Evolutionary conservation across 2,888 invertebrate genomes (phyloP).

Genomic region (Mythimna impura): DNA sequence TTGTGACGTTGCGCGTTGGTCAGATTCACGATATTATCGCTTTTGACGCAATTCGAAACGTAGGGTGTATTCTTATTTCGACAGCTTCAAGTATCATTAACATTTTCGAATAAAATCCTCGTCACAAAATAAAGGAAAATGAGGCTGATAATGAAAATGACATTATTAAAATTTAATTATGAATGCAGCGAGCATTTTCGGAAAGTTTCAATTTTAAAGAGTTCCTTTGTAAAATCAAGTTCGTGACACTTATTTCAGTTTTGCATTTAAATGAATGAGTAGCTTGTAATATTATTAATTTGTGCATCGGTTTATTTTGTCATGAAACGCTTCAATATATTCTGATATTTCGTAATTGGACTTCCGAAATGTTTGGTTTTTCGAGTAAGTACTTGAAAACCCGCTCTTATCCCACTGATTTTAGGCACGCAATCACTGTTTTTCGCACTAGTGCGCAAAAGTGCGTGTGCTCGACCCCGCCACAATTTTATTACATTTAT

Average conservation of each 20-base stretch:
- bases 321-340: background rate
- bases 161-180: slow-evolving; percentile 44
- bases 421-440: too few relatives aligned
- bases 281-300: background rate
- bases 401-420: too few relatives aligned
- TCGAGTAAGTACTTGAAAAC: too few relatives aligned
- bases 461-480: too few relatives aligned
- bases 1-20: too few relatives aligned
- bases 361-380: background rate
- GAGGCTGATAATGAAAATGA: slow-evolving; percentile 21
- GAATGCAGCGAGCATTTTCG: slow-evolving; percentile 5
- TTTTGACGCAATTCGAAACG: too few relatives aligned
- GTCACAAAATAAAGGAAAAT: slow-evolving; percentile 12
- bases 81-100: background rate
- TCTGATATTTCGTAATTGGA: background rate
- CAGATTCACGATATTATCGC: too few relatives aligned
- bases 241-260: slow-evolving; percentile 12
- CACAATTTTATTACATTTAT: too few relatives aligned
- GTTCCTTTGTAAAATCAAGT: slow-evolving; percentile 15
- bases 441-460: too few relatives aligned
- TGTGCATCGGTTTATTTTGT: background rate
- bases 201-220: slow-evolving; percentile 12
- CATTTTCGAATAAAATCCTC: slow-evolving; percentile 14
- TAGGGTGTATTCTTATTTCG: background rate
- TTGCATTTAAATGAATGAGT: background rate